A percentile compares a stretch with the other conserved stretches of the same genome.
These are phyloP conservation scores for Xylocampa areola DNA, from an alignment of 2,888 invertebrate genomes.

Conservation along the genomic window DNA sequence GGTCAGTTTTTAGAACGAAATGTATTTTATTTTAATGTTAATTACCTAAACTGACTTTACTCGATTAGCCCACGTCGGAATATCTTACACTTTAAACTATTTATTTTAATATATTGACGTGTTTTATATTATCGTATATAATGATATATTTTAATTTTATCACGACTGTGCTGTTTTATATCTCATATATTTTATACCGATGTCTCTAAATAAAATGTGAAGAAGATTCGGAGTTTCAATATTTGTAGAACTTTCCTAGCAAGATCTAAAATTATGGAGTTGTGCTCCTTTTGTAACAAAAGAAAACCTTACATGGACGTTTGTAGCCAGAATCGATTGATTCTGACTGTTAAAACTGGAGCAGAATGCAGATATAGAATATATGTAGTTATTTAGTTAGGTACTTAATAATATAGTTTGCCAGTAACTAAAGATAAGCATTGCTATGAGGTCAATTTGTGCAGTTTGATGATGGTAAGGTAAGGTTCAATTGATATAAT, in stretches of 20 bases:
- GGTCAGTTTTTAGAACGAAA: conserved; percentile 43
- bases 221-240: conserved; percentile 62
- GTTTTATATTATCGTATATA: conserved; percentile 73
- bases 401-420: too few species aligned
- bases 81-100: conserved; percentile 58
- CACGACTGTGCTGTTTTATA: conserved; percentile 89
- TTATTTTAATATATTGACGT: conserved; percentile 60
- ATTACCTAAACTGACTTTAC: conserved; percentile 43
- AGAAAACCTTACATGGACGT: too few species aligned
- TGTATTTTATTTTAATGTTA: conserved; percentile 17
- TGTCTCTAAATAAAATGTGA: conserved; percentile 89
- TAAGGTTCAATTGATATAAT: too few species aligned
- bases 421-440: too few species aligned
- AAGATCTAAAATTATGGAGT: too few species aligned
- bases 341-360: too few species aligned
- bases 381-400: too few species aligned
- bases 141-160: conserved; percentile 85
- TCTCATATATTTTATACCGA: conserved; percentile 90
- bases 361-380: too few species aligned
- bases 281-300: too few species aligned
- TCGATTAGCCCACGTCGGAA: conserved; percentile 49
- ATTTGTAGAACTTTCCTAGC: background rate
- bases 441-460: too few species aligned
- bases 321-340: too few species aligned
- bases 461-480: too few species aligned